phyloP scores from a whole-genome alignment of 2,888 invertebrate species.

The Acrobasis repandana region DNA sequence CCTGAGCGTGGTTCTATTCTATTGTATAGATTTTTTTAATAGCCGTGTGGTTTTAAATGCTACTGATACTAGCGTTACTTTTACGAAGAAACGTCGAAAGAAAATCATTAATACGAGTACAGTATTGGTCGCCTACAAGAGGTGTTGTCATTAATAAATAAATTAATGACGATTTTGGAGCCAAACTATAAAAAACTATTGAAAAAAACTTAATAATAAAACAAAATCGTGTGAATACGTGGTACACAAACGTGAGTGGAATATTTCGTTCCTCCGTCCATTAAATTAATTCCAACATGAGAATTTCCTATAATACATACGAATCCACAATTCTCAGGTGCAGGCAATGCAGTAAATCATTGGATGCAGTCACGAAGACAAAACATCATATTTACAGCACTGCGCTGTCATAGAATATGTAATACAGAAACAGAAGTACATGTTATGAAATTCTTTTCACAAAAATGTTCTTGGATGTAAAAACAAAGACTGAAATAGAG shows the following conservation, averaged over 20 bases:
- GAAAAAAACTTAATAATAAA: too few relatives aligned
- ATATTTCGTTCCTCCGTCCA: neutral
- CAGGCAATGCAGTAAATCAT: constrained; percentile 11
- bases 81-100: too few relatives aligned
- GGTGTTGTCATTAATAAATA: too few relatives aligned
- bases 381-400: constrained; percentile 11
- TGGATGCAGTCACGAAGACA: constrained; percentile 17
- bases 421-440: neutral
- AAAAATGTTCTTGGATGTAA: neutral
- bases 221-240: too few relatives aligned
- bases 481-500: neutral
- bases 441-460: neutral
- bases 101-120: too few relatives aligned
- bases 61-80: too few relatives aligned
- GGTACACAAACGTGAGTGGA: too few relatives aligned
- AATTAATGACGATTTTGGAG: too few relatives aligned
- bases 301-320: neutral
- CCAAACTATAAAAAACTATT: too few relatives aligned
- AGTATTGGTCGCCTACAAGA: too few relatives aligned
- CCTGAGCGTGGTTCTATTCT: neutral
- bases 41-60: too few relatives aligned
- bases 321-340: neutral
- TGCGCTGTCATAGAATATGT: neutral
- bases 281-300: constrained; percentile 1
- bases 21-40: too few relatives aligned